A percentile compares a stretch with the other conserved stretches of the same genome.
These are phyloP conservation scores for Eurytoma californica DNA, from an alignment of 2,888 invertebrate genomes.

Conservation along the genomic window DNA sequence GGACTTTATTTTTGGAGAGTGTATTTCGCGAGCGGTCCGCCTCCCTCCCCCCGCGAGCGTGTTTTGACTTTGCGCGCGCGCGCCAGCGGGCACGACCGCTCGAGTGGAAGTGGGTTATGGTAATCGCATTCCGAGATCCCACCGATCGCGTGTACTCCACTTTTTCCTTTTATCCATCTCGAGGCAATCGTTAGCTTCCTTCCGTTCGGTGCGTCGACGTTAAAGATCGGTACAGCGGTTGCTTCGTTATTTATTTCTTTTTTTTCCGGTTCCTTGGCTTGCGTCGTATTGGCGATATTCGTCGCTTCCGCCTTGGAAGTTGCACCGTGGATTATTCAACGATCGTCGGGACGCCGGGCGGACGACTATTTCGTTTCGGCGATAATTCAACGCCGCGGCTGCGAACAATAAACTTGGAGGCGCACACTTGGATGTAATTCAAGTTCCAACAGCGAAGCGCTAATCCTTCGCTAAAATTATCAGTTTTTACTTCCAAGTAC, in stretches of 20 bases:
- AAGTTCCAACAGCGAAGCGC: slow-evolving; percentile 40
- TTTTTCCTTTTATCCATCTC: too few relatives aligned
- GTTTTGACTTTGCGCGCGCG: slow-evolving; percentile 32
- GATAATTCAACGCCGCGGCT: slow-evolving; percentile 10
- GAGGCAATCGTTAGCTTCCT: too few relatives aligned
- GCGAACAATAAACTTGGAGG: slow-evolving; percentile 30
- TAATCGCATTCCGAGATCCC: slow-evolving; percentile 24
- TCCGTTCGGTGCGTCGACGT: too few relatives aligned
- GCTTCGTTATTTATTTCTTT: background rate
- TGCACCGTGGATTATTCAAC: background rate
- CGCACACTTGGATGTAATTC: slow-evolving; percentile 50
- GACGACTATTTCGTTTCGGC: too few relatives aligned
- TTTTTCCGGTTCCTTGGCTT: background rate
- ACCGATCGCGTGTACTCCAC: background rate
- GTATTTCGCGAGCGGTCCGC: background rate
- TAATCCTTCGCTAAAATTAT: slow-evolving; percentile 47
- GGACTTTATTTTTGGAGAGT: slow-evolving; percentile 51
- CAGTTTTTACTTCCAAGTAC: slow-evolving; percentile 19
- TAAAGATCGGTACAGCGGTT: too few relatives aligned
- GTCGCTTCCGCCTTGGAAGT: background rate
- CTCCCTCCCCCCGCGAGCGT: background rate
- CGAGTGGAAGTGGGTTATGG: slow-evolving; percentile 46
- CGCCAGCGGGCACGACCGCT: background rate
- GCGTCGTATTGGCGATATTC: too few relatives aligned
- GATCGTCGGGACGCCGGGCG: background rate